A percentile compares a stretch with the other conserved stretches of the same genome.
phyloP scores from a whole-genome alignment of 2,113 vertebrate genomes.

The Lasiurus cinereus region DNA sequence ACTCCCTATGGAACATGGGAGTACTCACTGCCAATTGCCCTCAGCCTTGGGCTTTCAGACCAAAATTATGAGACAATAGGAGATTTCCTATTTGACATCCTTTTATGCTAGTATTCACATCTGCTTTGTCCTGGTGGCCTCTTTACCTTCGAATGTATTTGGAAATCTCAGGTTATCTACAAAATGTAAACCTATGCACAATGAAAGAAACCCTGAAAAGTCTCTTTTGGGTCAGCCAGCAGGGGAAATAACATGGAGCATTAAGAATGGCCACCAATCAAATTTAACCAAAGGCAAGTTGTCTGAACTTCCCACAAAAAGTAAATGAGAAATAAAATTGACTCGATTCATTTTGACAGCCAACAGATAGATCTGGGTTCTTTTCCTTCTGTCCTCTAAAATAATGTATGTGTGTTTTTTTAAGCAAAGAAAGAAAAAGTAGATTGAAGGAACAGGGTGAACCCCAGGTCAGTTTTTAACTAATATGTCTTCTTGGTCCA shows the following conservation, averaged over 20 bases:
- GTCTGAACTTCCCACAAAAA: slow-evolving; percentile 31
- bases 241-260: background rate
- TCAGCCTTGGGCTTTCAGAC: background rate
- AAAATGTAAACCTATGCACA: background rate
- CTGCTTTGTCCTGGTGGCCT: background rate
- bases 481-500: slow-evolving; percentile 43
- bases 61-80: background rate
- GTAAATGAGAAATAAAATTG: slow-evolving; percentile 52
- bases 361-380: background rate
- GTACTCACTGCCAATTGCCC: background rate
- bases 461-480: slow-evolving; percentile 30
- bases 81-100: background rate
- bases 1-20: background rate
- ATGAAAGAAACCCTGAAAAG: background rate
- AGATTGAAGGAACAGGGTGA: background rate
- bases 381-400: slow-evolving; percentile 18
- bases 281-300: slow-evolving; percentile 39
- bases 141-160: background rate
- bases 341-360: slow-evolving; percentile 47
- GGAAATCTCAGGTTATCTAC: background rate
- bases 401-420: background rate
- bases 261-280: background rate
- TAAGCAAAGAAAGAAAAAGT: background rate
- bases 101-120: background rate
- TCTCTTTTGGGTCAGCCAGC: background rate